phyloP scores from a whole-genome alignment of 2,113 vertebrate species.

The Paedocypris sp. region DNA sequence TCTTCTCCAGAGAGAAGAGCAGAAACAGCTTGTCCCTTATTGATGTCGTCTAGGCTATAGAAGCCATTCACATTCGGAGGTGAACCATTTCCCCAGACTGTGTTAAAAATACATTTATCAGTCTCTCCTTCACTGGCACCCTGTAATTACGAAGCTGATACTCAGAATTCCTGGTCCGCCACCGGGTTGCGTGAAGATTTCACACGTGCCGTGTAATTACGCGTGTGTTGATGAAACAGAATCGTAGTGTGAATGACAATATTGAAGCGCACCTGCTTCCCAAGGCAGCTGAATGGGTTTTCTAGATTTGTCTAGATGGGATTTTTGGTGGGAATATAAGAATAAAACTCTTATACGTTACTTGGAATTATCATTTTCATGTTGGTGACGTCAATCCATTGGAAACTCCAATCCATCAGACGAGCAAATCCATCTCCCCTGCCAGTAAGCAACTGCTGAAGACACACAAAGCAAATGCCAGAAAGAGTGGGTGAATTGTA shows the following conservation, averaged over 20 bases:
- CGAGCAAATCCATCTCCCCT: too few relatives aligned
- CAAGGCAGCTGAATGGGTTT: background rate
- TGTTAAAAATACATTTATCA: background rate
- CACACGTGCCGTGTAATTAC: conserved; percentile 35
- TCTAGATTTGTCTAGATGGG: too few relatives aligned
- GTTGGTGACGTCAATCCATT: too few relatives aligned
- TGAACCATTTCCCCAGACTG: too few relatives aligned
- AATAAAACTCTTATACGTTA: too few relatives aligned
- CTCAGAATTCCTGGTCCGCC: background rate
- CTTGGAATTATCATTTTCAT: too few relatives aligned
- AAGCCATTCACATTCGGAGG: too few relatives aligned
- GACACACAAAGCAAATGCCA: too few relatives aligned
- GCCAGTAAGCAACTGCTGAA: too few relatives aligned
- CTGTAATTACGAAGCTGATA: conserved; percentile 29
- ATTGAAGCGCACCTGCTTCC: conserved; percentile 8
- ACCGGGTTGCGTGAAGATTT: conserved; percentile 20
- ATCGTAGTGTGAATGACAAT: conserved; percentile 17
- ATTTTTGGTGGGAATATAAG: too few relatives aligned
- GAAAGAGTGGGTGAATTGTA: too few relatives aligned
- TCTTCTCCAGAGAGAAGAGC: conserved; percentile 16
- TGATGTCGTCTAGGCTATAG: conserved; percentile 3
- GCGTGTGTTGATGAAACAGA: conserved; percentile 39
- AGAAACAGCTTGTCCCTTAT: conserved; percentile 12
- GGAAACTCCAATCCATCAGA: too few relatives aligned
- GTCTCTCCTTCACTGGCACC: background rate